Conservation (phyloP, 2,797 vertebrate species). For the Chiloscyllium punctatum region DNA sequence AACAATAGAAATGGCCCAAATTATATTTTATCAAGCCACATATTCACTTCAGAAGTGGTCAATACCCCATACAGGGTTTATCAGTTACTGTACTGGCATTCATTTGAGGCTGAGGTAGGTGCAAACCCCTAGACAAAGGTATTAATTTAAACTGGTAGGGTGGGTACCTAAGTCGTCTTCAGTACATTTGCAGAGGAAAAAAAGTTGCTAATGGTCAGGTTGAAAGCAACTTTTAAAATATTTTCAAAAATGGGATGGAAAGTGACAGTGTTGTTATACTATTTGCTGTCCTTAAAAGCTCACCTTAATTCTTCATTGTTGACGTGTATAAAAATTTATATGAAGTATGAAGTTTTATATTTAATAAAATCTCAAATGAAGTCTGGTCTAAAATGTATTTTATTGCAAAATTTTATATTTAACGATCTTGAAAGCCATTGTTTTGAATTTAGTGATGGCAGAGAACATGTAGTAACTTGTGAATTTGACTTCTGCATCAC, state of each 20-base stretch:
- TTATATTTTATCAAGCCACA: not conserved
- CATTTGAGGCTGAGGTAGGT: not conserved
- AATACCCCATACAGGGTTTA: not conserved
- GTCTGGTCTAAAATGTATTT: not conserved
- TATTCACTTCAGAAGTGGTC: not conserved
- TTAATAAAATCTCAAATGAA: slow-evolving; percentile 6
- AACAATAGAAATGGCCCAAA: too few species aligned
- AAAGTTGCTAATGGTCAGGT: not conserved
- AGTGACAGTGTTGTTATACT: not conserved
- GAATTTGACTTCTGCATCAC: not conserved
- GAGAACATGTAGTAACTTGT: not conserved
- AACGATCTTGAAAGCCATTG: not conserved
- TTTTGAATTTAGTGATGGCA: not conserved
- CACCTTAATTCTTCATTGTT: not conserved
- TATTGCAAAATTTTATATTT: not conserved
- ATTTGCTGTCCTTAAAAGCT: not conserved
- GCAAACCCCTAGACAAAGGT: not conserved
- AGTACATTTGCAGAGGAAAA: not conserved
- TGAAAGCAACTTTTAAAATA: not conserved
- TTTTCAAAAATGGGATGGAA: not conserved
- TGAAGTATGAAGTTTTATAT: not conserved
- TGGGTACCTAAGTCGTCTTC: not conserved
- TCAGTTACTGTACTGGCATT: not conserved
- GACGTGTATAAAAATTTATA: not conserved
- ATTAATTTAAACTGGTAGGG: not conserved